Percentiles rank a stretch among this genome's conserved stretches.
Evolutionary conservation across 2,113 vertebrate species (phyloP).

Genomic region (Malaclemys terrapin): DNA sequence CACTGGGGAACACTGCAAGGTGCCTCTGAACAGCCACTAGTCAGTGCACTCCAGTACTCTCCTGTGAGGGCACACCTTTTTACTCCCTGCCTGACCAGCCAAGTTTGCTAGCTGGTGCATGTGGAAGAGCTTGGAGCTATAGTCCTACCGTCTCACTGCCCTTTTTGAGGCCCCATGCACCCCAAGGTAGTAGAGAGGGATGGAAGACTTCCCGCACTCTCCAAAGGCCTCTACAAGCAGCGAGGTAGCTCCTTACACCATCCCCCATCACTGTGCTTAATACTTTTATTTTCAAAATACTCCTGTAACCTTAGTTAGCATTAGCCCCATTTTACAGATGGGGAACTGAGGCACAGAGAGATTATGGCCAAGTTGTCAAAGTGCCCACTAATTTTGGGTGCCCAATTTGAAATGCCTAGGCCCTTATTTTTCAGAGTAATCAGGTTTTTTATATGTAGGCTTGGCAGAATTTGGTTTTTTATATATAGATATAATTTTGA

Average conservation of each 20-base stretch:
- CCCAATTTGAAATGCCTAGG: background rate
- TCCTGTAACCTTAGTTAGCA: background rate
- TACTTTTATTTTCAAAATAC: too few species aligned
- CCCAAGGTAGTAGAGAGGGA: too few species aligned
- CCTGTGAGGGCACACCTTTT: background rate
- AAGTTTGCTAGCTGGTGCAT: background rate
- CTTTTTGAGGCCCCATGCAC: too few species aligned
- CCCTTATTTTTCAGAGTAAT: background rate
- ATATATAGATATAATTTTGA: background rate
- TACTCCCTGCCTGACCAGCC: background rate
- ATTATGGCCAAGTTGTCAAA: background rate
- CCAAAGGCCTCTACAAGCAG: too few species aligned
- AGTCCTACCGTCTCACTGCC: too few species aligned
- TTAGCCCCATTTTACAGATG: background rate
- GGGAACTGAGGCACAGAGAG: background rate
- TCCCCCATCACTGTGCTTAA: too few species aligned
- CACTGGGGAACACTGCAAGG: background rate
- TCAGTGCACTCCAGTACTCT: background rate
- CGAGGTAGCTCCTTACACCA: too few species aligned
- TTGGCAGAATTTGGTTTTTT: background rate
- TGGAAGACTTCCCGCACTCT: too few species aligned
- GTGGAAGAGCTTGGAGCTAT: too few species aligned
- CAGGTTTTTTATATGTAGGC: too few species aligned
- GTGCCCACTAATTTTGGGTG: background rate
- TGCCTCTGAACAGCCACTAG: background rate